phyloP scores from a whole-genome alignment of 2,113 vertebrate genomes.

The Trogon melanurus region DNA sequence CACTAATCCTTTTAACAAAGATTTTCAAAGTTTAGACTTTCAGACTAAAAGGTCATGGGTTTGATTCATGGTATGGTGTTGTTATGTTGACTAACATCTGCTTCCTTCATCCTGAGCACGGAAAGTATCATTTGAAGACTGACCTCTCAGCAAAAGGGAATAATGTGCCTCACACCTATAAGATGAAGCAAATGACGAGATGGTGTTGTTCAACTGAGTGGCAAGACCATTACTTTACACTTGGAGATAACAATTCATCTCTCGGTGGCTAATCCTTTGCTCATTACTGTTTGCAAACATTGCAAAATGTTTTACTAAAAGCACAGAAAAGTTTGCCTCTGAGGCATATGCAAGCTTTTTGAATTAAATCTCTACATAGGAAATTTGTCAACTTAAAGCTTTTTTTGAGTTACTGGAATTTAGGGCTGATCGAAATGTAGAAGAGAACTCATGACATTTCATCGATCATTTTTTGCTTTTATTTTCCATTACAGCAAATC shows the following conservation, averaged over 20 bases:
- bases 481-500: neutral
- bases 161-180: neutral
- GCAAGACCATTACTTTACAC: neutral
- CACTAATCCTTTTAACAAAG: neutral
- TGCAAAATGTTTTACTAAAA: neutral
- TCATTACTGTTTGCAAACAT: neutral
- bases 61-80: neutral
- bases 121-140: neutral
- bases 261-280: neutral
- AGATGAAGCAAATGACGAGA: neutral
- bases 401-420: neutral
- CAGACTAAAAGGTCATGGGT: neutral
- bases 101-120: neutral
- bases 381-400: neutral
- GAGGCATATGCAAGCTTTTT: neutral
- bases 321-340: neutral
- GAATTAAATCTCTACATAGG: neutral
- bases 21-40: neutral
- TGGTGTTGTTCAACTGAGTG: neutral
- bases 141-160: neutral
- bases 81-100: neutral
- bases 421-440: neutral
- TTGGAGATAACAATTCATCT: neutral
- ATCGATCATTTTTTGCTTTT: neutral
- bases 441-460: neutral